Conservation (phyloP, 2,888 invertebrate species). For the Cylindroiulus punctatus region DNA sequence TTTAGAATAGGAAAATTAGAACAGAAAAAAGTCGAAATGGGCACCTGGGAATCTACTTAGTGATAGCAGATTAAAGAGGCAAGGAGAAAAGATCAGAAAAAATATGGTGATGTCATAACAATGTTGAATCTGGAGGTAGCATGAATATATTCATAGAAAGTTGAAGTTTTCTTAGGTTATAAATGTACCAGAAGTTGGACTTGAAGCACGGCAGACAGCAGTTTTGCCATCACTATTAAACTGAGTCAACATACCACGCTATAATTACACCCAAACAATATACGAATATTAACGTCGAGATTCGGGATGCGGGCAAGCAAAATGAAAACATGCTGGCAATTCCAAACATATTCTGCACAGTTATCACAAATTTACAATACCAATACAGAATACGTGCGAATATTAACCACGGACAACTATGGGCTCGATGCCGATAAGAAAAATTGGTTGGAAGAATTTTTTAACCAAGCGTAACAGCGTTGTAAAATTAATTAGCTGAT, state of each 20-base stretch:
- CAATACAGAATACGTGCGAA: conserved; percentile 17
- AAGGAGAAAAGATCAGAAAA: neutral
- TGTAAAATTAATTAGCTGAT: neutral
- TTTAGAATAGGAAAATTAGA: neutral
- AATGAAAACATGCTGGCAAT: conserved; percentile 12
- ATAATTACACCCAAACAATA: neutral
- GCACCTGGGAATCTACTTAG: neutral
- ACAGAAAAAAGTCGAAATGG: neutral
- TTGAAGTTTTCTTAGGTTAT: neutral
- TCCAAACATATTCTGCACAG: conserved; percentile 9
- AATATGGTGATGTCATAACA: neutral
- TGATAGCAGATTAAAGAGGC: neutral
- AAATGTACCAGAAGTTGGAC: neutral
- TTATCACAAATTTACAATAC: neutral
- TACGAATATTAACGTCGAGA: neutral
- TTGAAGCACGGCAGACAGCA: conserved; percentile 42
- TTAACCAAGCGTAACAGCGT: neutral
- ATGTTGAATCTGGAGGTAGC: neutral
- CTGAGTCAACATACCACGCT: neutral
- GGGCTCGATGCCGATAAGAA: neutral
- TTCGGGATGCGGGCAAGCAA: neutral
- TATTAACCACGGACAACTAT: neutral
- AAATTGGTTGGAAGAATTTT: neutral
- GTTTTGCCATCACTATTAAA: neutral
- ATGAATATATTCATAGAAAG: neutral